phyloP scores from a whole-genome alignment of 2,797 vertebrate species.

The Leptodon cayanensis region DNA sequence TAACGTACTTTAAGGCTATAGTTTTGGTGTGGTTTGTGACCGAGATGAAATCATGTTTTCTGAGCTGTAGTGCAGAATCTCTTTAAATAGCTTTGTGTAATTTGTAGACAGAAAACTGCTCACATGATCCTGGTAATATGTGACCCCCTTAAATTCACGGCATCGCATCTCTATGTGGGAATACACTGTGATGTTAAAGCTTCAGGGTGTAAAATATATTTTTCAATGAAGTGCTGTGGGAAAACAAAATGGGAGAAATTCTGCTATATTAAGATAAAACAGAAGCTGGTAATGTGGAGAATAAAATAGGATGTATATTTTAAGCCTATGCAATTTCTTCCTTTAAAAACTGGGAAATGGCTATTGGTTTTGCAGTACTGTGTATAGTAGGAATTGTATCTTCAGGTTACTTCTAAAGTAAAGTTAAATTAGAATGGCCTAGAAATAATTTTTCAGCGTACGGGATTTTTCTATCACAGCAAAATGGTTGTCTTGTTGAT shows the following conservation, averaged over 20 bases:
- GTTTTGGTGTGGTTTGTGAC: neutral
- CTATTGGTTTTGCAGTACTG: neutral
- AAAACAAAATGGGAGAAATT: neutral
- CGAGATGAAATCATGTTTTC: neutral
- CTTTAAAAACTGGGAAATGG: neutral
- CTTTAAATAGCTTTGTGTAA: neutral
- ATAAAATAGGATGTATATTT: neutral
- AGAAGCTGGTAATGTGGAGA: neutral
- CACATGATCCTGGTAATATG: neutral
- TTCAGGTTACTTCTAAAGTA: neutral
- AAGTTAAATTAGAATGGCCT: neutral
- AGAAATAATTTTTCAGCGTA: neutral
- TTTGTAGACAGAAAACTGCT: neutral
- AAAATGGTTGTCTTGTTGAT: constrained; percentile 19
- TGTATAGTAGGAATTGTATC: neutral
- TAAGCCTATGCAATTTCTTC: neutral
- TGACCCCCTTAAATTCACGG: constrained; percentile 6
- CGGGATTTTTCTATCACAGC: neutral
- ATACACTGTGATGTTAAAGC: constrained; percentile 48
- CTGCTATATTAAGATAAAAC: constrained; percentile 46
- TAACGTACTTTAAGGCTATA: neutral
- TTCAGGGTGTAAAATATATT: constrained; percentile 39
- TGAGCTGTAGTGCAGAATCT: neutral
- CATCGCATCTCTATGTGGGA: constrained; percentile 24
- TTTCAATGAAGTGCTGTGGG: constrained; percentile 13